These are phyloP conservation scores for Pseudeuparius sepicola DNA, from an alignment of 2,888 invertebrate genomes.

Conservation along the genomic window DNA sequence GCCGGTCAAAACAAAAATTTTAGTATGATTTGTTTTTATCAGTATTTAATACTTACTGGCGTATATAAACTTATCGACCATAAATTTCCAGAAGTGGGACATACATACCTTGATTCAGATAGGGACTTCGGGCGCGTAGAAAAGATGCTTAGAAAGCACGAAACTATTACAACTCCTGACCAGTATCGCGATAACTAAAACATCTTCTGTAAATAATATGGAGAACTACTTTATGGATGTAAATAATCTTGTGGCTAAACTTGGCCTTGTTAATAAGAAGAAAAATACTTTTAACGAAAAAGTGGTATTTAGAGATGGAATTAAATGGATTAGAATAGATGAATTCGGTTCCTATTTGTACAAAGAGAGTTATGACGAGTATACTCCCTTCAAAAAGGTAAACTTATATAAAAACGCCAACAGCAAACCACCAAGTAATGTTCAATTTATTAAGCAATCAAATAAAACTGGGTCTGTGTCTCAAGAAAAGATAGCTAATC, in stretches of 20 bases:
- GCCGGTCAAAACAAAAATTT: constrained; percentile 29
- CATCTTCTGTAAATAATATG: constrained; percentile 24
- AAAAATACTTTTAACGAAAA: constrained; percentile 13
- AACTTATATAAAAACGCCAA: constrained; percentile 2
- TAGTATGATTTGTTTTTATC: constrained; percentile 25
- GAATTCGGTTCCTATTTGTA: constrained; percentile 14
- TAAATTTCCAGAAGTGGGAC: constrained; percentile 32
- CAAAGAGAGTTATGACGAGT: constrained; percentile 15
- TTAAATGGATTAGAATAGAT: constrained; percentile 16
- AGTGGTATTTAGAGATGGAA: constrained; percentile 15
- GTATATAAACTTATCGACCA: constrained; percentile 28
- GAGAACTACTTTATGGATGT: constrained; percentile 21
- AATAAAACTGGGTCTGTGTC: background rate
- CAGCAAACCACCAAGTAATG: background rate
- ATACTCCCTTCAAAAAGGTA: constrained; percentile 15
- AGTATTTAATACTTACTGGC: constrained; percentile 26
- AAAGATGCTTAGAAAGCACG: constrained; percentile 28
- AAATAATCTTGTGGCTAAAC: constrained; percentile 16
- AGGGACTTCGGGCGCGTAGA: constrained; percentile 31
- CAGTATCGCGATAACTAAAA: constrained; percentile 26
- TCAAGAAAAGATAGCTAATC: background rate
- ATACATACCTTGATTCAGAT: constrained; percentile 31
- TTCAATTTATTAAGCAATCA: background rate
- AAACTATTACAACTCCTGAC: constrained; percentile 26
- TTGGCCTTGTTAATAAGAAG: constrained; percentile 18